These are phyloP conservation scores for Percopsis transmontana DNA, from an alignment of 2,113 vertebrate species.

Conservation along the genomic window DNA sequence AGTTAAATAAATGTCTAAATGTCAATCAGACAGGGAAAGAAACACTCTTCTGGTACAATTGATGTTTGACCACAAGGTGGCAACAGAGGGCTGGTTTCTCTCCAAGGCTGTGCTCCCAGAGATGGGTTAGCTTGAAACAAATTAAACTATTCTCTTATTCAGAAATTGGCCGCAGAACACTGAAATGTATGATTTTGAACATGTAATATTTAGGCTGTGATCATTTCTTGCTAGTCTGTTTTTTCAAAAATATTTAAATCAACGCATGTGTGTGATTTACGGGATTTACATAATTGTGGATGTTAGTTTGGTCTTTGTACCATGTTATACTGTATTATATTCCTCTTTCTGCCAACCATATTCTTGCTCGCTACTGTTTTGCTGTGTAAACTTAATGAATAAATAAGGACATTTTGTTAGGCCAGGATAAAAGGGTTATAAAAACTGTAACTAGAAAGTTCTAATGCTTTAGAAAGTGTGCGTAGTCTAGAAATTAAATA, in stretches of 20 bases:
- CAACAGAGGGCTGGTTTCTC: constrained; percentile 24
- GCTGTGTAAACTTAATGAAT: neutral
- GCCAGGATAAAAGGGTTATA: too few species aligned
- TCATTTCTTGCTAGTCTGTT: too few species aligned
- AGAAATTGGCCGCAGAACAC: too few species aligned
- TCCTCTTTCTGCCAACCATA: too few species aligned
- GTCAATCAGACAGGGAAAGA: neutral
- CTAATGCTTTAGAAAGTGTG: constrained; percentile 39
- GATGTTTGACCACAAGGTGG: constrained; percentile 65
- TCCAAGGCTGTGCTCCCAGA: neutral
- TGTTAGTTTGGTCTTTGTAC: too few species aligned
- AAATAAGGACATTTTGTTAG: too few species aligned
- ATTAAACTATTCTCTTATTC: neutral
- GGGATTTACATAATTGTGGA: too few species aligned
- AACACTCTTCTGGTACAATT: constrained; percentile 6
- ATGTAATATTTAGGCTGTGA: too few species aligned
- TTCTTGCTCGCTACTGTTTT: neutral
- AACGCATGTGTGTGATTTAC: too few species aligned
- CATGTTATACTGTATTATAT: too few species aligned
- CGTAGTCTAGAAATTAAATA: neutral
- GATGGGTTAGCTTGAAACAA: neutral
- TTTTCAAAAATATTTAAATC: too few species aligned
- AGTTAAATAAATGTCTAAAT: neutral
- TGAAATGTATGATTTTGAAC: too few species aligned
- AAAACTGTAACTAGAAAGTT: constrained; percentile 20